Evolutionary conservation across 2,888 invertebrate species (phyloP), one percentile per base, ranked within the genome.

Genomic region (Synergus umbraculus): DNA sequence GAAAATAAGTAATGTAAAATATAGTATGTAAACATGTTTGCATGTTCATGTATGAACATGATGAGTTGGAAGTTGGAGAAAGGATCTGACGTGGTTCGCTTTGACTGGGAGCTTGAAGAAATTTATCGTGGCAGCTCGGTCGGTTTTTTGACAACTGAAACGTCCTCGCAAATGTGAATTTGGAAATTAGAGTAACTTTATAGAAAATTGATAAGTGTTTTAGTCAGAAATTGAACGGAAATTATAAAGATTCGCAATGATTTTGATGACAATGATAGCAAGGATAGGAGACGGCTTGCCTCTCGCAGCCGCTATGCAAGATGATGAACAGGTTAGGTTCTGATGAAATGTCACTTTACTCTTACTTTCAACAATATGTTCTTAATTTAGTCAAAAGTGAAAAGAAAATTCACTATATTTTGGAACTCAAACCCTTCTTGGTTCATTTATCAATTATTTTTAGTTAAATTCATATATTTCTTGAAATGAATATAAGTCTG

Each of bases 241-340:
- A 65, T 44, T 77, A 15, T n/a, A 76, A 58, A 82, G 64, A 54
- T 76, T 73, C 86, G 95, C 93, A 92, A 99, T 99, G 99, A 98
- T 99, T 92, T 93, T 98, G 91, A 95, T 99, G 94, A 99, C 99
- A 83, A 98, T 99, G 97, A 98, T 99, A 90, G 99, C 98, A 43
- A 95, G 99, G 88, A 96, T 98, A 88, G 96, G 96, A 87, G 99
- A 99, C 93, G 99, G 98, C 49, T 94, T 99, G 85, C 98, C 98
- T 78, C 93, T 99, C 88, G 98, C 98, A 82, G 99, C 98, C 79
- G 98, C 98, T 78, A 97, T 99, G 95, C 99, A 99, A 93, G 99
- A 99, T 93, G 98, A 99, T 91, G 99, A 99, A 93, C 98, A 98
- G 95, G 98, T 98, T 94, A 92, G 92, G 87, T 84, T 83, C 76